Evolutionary conservation across 2,888 invertebrate species (phyloP), one percentile per base, ranked within the genome.

Genomic region (Monoplex corrugatus): DNA sequence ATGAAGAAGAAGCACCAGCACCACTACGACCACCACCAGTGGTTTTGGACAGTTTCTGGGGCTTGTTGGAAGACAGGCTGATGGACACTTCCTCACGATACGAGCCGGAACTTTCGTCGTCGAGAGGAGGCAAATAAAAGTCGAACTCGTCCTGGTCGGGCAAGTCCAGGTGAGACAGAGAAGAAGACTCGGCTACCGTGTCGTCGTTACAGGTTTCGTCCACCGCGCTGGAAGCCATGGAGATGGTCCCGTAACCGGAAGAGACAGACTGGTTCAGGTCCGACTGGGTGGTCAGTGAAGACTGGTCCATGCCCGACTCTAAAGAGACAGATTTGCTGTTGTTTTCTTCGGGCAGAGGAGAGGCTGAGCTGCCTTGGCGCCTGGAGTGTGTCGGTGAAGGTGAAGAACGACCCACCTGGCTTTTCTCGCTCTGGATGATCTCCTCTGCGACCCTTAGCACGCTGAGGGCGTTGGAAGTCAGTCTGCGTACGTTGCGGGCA

Each of bases 401-500:
- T 32, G 38, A 23, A 6, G 78, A 43, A 80, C 19, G 28, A 16
- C n/a, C 57, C n/a, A 68, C 19, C 75, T 78, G 87, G 13, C 90
- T 89, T n/a, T 89, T 91, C 45, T 93, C 92, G 80, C 84, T 88
- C 72, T 90, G 86, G 32, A 94, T 91, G 10, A 92, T 90, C 43
- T 92, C 92, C 38, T 94, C 93, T 2, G 94, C 92, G 57, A 92
- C 91, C 57, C 92, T 91, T 0, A 94, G 90, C 87, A 94, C 90
- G 88, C 94, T 92, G 10, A 95, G 91, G 19, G 93, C 93, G 44
- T 92, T 90, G 44, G 93, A 92, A 32, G 95, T 94, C 32, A 93
- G 90, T 45, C 93, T 90, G 45, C 95, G 92, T 19, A 94, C 93
- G 87, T 92, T 93, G 45, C 38, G 50, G 5, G 86, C 38, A 2